Conservation (phyloP, 2,888 invertebrate genomes). For the Trilocha varians region DNA sequence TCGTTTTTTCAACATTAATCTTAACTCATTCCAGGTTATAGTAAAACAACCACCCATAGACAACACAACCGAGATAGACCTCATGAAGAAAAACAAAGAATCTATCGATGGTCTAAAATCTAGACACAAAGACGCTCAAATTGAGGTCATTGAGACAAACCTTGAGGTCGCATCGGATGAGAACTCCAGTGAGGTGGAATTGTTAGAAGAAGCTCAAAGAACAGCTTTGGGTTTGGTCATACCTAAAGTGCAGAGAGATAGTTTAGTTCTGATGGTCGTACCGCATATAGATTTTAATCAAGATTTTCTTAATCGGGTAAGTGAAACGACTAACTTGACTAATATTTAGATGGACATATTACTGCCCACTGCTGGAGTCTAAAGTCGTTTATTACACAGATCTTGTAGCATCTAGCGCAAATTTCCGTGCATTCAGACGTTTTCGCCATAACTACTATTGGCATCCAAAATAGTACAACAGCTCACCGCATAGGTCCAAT, state of each 20-base stretch:
- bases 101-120: constrained; percentile 10
- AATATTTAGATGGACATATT: background rate
- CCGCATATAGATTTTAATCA: constrained; percentile 80
- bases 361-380: too few relatives aligned
- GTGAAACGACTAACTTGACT: constrained; percentile 15
- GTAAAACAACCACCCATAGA: constrained; percentile 7
- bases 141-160: constrained; percentile 7
- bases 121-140: constrained; percentile 8
- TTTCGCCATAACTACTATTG: too few relatives aligned
- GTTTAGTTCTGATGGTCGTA: constrained; percentile 79
- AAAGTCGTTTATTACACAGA: too few relatives aligned
- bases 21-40: constrained; percentile 9
- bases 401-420: too few relatives aligned
- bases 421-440: too few relatives aligned
- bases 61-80: constrained; percentile 6
- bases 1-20: too few relatives aligned
- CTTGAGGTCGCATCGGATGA: constrained; percentile 4
- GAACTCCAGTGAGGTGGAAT: background rate
- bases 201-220: constrained; percentile 62
- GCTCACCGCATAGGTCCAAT: too few relatives aligned
- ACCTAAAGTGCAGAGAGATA: constrained; percentile 55
- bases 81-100: constrained; percentile 6
- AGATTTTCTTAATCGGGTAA: constrained; percentile 91
- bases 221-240: constrained; percentile 73
- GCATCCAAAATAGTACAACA: too few relatives aligned